phyloP scores from a whole-genome alignment of 2,113 vertebrate species.

The Spermophilus dauricus region DNA sequence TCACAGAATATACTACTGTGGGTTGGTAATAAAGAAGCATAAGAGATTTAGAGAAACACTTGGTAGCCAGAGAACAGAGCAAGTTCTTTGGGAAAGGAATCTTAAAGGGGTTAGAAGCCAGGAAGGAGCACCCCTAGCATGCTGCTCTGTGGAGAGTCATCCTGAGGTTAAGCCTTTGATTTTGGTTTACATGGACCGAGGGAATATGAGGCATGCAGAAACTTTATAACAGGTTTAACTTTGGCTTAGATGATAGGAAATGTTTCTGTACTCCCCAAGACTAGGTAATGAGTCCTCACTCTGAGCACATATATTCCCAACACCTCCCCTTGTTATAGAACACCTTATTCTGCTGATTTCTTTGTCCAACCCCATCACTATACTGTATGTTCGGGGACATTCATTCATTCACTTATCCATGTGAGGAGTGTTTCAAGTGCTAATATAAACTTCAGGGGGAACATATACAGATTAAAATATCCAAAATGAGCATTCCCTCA shows the following conservation, averaged over 20 bases:
- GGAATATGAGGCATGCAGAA: background rate
- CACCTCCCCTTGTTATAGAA: background rate
- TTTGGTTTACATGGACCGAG: background rate
- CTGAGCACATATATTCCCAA: background rate
- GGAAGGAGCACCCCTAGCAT: background rate
- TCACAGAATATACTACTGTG: background rate
- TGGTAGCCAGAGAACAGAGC: constrained; percentile 6
- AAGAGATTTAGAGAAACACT: background rate
- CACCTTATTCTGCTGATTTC: background rate
- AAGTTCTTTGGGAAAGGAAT: background rate
- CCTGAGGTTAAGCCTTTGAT: background rate
- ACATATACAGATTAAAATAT: constrained; percentile 16
- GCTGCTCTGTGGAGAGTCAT: background rate
- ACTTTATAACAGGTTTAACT: background rate
- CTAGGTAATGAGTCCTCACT: background rate
- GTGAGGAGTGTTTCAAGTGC: background rate
- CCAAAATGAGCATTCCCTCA: background rate
- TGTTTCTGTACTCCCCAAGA: background rate
- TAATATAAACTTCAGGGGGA: background rate
- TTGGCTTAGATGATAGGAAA: background rate
- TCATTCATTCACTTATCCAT: constrained; percentile 5
- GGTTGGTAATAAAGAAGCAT: constrained; percentile 16
- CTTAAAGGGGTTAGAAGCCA: background rate
- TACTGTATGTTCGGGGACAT: background rate
- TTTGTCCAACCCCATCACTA: background rate